These are phyloP conservation scores for Limnephilus rhombicus DNA, from an alignment of 2,888 invertebrate species.

Conservation along the genomic window DNA sequence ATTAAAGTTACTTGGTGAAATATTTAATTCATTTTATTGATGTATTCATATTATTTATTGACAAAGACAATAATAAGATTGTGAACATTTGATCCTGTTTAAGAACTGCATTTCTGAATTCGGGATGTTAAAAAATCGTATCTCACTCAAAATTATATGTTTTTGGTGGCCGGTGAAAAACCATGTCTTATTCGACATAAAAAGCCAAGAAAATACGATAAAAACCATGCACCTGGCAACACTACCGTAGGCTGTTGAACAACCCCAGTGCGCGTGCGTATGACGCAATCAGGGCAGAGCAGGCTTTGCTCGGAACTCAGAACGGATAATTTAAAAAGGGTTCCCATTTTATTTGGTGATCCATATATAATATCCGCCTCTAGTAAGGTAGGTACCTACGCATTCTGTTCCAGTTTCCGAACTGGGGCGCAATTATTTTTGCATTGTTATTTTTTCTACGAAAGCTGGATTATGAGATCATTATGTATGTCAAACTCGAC, in stretches of 20 bases:
- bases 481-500: neutral
- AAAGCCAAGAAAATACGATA: too few species aligned
- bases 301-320: neutral
- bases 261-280: constrained; percentile 50
- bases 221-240: too few species aligned
- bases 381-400: neutral
- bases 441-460: neutral
- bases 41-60: too few species aligned
- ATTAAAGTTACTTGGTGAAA: too few species aligned
- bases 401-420: neutral
- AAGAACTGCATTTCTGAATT: too few species aligned
- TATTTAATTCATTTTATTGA: too few species aligned
- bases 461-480: neutral
- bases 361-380: neutral
- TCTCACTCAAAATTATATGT: too few species aligned
- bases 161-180: too few species aligned
- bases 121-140: too few species aligned
- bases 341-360: neutral
- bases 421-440: neutral
- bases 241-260: constrained; percentile 23
- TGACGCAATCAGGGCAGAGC: constrained; percentile 56
- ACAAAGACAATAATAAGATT: too few species aligned
- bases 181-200: too few species aligned
- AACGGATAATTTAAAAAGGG: neutral
- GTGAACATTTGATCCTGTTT: too few species aligned